phyloP scores from a whole-genome alignment of 2,888 invertebrate genomes.

The Mythimna loreyi region DNA sequence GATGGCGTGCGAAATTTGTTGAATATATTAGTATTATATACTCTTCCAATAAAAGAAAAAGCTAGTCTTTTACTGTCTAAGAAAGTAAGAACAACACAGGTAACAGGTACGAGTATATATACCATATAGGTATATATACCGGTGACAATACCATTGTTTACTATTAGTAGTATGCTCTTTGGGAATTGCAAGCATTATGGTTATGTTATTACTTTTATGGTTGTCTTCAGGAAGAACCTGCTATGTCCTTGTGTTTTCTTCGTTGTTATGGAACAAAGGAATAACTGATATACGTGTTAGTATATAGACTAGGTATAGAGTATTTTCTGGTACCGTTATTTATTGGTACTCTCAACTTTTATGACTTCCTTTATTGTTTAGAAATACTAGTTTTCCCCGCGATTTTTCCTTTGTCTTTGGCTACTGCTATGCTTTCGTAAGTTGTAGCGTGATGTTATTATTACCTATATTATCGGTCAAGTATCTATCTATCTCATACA shows the following conservation, averaged over 20 bases:
- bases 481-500: no score
- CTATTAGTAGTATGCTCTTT: constrained; percentile 36
- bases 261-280: constrained; percentile 28
- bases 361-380: neutral
- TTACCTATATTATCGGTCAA: no score
- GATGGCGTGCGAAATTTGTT: no score
- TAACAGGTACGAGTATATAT: no score
- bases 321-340: neutral
- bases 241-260: constrained; percentile 17
- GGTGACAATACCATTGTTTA: constrained; percentile 35
- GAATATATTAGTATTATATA: no score
- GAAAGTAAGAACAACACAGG: constrained; percentile 12
- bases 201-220: constrained; percentile 43
- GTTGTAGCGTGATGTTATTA: no score
- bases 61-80: constrained; percentile 13
- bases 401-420: no score
- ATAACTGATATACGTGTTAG: neutral
- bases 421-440: no score
- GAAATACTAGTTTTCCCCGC: no score
- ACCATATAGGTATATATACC: neutral
- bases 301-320: neutral
- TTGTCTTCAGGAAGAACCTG: constrained; percentile 24
- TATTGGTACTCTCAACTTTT: neutral
- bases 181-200: constrained; percentile 34
- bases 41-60: no score